phyloP scores from a whole-genome alignment of 2,888 invertebrate genomes.

The Calameuta filiformis region DNA sequence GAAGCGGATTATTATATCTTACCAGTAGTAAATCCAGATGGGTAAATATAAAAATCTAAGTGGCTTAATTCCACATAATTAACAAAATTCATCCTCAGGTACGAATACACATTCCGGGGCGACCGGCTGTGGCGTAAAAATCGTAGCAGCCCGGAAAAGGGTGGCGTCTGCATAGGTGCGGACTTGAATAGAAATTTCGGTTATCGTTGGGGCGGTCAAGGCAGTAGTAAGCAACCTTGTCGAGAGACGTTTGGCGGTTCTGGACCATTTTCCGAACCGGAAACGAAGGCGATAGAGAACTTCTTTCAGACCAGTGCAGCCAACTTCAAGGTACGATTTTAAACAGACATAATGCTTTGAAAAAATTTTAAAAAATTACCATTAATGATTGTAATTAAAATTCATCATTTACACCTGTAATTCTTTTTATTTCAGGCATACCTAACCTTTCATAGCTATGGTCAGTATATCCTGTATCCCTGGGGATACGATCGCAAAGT shows the following conservation, averaged over 20 bases:
- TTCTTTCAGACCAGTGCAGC: conserved; percentile 67
- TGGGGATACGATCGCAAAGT: conserved; percentile 85
- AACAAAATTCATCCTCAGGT: conserved; percentile 80
- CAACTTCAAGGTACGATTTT: conserved; percentile 51
- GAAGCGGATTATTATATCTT: conserved; percentile 77
- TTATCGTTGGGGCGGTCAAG: conserved; percentile 87
- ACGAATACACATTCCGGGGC: conserved; percentile 83
- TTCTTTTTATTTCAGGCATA: conserved; percentile 73
- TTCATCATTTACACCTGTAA: neutral
- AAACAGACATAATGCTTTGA: neutral
- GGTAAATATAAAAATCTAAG: conserved; percentile 66
- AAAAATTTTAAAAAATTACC: neutral
- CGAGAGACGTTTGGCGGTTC: conserved; percentile 84
- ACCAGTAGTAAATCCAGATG: conserved; percentile 77
- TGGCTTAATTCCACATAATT: neutral
- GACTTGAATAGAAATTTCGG: conserved; percentile 91
- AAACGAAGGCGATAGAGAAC: conserved; percentile 76
- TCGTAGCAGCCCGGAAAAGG: conserved; percentile 68
- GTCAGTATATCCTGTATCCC: conserved; percentile 86
- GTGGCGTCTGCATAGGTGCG: conserved; percentile 77
- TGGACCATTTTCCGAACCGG: conserved; percentile 87
- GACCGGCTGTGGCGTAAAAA: conserved; percentile 90
- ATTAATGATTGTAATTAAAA: neutral
- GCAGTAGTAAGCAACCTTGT: conserved; percentile 86
- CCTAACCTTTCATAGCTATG: conserved; percentile 86